A percentile compares a stretch with the other conserved stretches of the same genome.
Evolutionary conservation across 2,888 invertebrate species (phyloP).

Genomic region (Scrobipalpa atriplicella): DNA sequence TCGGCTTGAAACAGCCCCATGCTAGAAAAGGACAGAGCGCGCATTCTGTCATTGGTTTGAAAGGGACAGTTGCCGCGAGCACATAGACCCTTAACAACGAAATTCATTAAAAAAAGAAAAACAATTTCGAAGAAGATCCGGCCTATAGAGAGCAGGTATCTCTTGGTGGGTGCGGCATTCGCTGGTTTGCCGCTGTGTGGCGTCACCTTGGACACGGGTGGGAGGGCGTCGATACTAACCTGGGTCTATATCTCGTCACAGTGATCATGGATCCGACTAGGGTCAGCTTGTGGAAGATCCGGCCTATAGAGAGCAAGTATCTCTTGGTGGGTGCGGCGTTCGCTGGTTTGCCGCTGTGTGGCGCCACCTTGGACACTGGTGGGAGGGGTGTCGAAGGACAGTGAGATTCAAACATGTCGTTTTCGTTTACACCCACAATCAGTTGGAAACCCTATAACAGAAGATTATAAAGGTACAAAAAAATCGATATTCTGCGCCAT

Average conservation of each 20-base stretch:
- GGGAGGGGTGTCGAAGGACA: constrained; percentile 68
- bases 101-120: too few species aligned
- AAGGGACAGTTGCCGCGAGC: too few species aligned
- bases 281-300: constrained; percentile 96
- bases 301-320: constrained; percentile 95
- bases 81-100: too few species aligned
- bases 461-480: not conserved
- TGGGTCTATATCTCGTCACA: constrained; percentile 96
- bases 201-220: constrained; percentile 74
- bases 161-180: constrained; percentile 81
- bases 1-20: too few species aligned
- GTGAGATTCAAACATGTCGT: constrained; percentile 68
- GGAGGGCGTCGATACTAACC: constrained; percentile 78
- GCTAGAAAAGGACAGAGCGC: too few species aligned
- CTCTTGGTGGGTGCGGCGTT: constrained; percentile 83
- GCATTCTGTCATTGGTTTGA: too few species aligned
- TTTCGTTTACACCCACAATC: constrained; percentile 84
- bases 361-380: constrained; percentile 75
- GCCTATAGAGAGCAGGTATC: constrained; percentile 95
- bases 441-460: constrained; percentile 89
- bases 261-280: constrained; percentile 94
- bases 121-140: constrained; percentile 97
- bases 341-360: constrained; percentile 65
- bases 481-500: constrained; percentile 1
- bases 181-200: constrained; percentile 68